Evolutionary conservation across 2,113 vertebrate genomes (phyloP), one percentile per base, ranked within the genome.

Genomic region (Corythaeola cristata): DNA sequence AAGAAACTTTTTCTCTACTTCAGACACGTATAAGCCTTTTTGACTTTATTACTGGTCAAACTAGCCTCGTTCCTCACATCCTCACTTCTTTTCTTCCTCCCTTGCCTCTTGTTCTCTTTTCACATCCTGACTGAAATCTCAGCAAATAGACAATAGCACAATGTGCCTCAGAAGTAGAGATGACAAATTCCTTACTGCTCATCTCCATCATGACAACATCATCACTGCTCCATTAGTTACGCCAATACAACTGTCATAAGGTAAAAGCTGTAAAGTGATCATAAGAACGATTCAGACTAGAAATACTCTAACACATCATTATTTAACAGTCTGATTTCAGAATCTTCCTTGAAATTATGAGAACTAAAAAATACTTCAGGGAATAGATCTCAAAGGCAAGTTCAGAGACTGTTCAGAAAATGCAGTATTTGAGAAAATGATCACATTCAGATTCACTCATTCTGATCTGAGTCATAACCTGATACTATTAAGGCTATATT

Each of bases 221-320:
- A 41, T 92, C 86, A 41, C 80, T 89, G 89, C 89, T 95, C 87
- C 66, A 91, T 89, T 96, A 92, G 73, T 92, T 89, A 89, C 0
- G 1, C 77, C 90, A 87, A 64, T 78, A 92, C 58, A 92, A 63
- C 66, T 92, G 85, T 85, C 69, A 78, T 7, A 88, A 89, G 53
- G 68, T 35, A 87, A 90, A 86, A 74, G 37, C 86, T 59, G 52
- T n/a, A 74, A 81, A 87, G 76, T 21, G 44, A 78, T 78, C 69
- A 32, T 12, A 71, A 37, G 58, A 87, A 81, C 2, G 6, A 49
- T 50, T 81, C 74, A 53, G 30, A 81, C 78, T 77, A 84, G 58
- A 96, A 88, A 82, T 55, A 69, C 35, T 85, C 76, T 59, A 92
- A 89, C 47, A 41, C 15, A 55, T 44, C 55, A 47, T 71, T 71